Evolutionary conservation across 2,113 vertebrate species (phyloP).

Genomic region (Istiophorus platypterus): DNA sequence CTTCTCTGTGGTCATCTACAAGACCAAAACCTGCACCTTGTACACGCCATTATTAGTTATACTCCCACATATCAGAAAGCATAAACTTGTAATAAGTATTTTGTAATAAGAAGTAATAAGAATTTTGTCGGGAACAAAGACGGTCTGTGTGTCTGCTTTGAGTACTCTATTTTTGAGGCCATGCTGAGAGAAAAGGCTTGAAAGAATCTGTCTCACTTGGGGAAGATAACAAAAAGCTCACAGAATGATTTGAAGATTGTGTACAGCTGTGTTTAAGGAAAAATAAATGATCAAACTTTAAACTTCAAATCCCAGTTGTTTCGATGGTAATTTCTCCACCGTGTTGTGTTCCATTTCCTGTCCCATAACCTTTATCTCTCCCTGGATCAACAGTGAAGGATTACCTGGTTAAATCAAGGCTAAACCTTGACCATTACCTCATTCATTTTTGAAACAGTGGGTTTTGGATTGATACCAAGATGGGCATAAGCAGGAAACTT

Average conservation of each 20-base stretch:
- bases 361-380: conserved; percentile 33
- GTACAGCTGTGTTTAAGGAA: not conserved
- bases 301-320: conserved; percentile 32
- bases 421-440: not conserved
- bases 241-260: not conserved
- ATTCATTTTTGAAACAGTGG: not conserved
- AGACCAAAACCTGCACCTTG: conserved; percentile 36
- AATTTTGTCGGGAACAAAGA: not conserved
- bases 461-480: not conserved
- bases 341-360: conserved; percentile 32
- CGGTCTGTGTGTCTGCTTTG: not conserved
- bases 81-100: no score
- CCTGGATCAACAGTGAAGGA: not conserved
- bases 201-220: not conserved
- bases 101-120: not conserved
- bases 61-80: conserved; percentile 15
- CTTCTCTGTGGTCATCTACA: no score
- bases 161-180: not conserved
- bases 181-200: not conserved
- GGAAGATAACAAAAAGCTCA: conserved; percentile 9
- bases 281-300: conserved; percentile 10
- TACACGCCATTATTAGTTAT: not conserved
- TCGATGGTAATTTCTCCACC: conserved; percentile 6
- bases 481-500: not conserved
- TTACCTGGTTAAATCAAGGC: conserved; percentile 6